A percentile compares a stretch with the other conserved stretches of the same genome.
Evolutionary conservation across 2,797 vertebrate genomes (phyloP).

Genomic region (Cygnus olor): DNA sequence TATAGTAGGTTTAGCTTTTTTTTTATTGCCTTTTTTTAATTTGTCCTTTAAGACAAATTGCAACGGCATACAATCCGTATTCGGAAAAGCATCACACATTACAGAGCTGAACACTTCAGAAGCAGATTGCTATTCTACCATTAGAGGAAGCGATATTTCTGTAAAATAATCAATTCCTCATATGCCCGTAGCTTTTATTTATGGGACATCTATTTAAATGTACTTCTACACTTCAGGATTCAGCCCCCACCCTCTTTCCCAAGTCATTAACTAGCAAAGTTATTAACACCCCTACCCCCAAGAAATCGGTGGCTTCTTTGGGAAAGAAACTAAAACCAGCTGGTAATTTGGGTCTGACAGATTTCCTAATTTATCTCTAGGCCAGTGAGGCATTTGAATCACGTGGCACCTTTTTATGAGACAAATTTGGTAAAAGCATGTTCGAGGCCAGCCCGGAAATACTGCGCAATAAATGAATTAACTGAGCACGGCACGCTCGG

Average conservation of each 20-base stretch:
- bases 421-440: background rate
- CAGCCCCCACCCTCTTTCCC: background rate
- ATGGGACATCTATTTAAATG: background rate
- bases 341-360: background rate
- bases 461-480: background rate
- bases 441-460: background rate
- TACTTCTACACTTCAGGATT: background rate
- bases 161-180: background rate
- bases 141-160: background rate
- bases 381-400: background rate
- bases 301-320: background rate
- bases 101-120: background rate
- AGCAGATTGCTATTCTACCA: background rate
- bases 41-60: background rate
- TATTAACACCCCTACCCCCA: background rate
- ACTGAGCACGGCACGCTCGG: background rate
- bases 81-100: background rate
- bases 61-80: background rate
- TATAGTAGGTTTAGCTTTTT: no score
- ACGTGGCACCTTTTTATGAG: background rate
- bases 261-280: background rate
- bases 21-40: background rate
- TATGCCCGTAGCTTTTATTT: background rate
- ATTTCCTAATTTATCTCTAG: background rate
- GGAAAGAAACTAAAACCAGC: background rate